A percentile compares a stretch with the other conserved stretches of the same genome.
Evolutionary conservation across 2,797 vertebrate genomes (phyloP).

Genomic region (Chelon auratus): DNA sequence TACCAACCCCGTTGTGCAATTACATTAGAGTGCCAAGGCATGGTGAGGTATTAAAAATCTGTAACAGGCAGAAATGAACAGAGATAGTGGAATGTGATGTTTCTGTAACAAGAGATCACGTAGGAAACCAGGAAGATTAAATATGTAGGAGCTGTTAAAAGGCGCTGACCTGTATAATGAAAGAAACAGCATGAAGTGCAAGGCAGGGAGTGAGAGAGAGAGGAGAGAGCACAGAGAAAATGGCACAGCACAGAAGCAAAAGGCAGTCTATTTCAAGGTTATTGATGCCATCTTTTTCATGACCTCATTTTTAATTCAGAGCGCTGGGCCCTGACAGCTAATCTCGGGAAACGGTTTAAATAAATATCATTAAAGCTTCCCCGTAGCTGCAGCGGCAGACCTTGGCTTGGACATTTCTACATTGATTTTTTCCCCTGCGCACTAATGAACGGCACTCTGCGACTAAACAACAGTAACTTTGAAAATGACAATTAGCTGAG

Average conservation of each 20-base stretch:
- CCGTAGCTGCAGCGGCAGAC: slow-evolving; percentile 71
- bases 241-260: slow-evolving; percentile 81
- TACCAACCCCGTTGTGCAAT: slow-evolving; percentile 78
- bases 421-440: slow-evolving; percentile 71
- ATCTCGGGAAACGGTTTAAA: slow-evolving; percentile 84
- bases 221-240: slow-evolving; percentile 65
- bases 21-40: slow-evolving; percentile 79
- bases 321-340: slow-evolving; percentile 82
- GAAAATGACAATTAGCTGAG: slow-evolving; percentile 79
- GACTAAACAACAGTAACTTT: slow-evolving; percentile 74
- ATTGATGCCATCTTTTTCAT: slow-evolving; percentile 86
- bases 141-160: slow-evolving; percentile 84
- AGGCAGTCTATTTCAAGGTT: slow-evolving; percentile 86
- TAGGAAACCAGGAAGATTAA: slow-evolving; percentile 79
- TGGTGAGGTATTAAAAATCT: slow-evolving; percentile 79
- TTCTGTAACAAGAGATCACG: slow-evolving; percentile 81
- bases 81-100: slow-evolving; percentile 75
- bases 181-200: slow-evolving; percentile 82
- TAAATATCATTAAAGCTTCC: slow-evolving; percentile 85
- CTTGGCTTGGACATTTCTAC: slow-evolving; percentile 75
- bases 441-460: slow-evolving; percentile 70
- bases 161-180: slow-evolving; percentile 84
- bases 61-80: slow-evolving; percentile 72
- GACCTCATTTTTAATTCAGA: slow-evolving; percentile 86
- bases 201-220: slow-evolving; percentile 58